phyloP scores from a whole-genome alignment of 2,113 vertebrate species.

The Datnioides undecimradiatus region DNA sequence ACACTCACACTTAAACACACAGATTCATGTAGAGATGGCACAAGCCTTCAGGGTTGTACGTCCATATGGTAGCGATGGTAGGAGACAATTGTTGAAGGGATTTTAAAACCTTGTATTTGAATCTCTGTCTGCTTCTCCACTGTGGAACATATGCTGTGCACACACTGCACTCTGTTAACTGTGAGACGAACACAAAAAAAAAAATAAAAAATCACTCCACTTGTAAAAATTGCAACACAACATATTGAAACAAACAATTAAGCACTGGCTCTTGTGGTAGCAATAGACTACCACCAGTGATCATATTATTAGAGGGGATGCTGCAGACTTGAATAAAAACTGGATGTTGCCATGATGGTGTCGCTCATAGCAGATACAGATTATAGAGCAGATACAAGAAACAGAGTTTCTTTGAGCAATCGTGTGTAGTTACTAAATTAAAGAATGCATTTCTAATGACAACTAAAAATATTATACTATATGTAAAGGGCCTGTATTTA shows the following conservation, averaged over 20 bases:
- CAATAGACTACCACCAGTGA: not conserved
- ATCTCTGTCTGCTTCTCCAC: constrained; percentile 14
- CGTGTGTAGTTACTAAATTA: too few relatives aligned
- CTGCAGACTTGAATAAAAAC: not conserved
- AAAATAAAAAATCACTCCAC: not conserved
- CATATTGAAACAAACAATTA: not conserved
- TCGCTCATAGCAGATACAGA: too few relatives aligned
- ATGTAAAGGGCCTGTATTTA: too few relatives aligned
- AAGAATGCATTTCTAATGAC: too few relatives aligned
- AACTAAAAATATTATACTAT: too few relatives aligned
- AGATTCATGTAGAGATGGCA: constrained; percentile 3
- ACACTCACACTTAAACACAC: not conserved
- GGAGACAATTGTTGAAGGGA: constrained; percentile 37
- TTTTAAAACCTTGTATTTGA: constrained; percentile 7
- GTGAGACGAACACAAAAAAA: not conserved
- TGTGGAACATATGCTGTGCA: constrained; percentile 36
- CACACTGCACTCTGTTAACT: not conserved
- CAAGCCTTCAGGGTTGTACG: constrained; percentile 30
- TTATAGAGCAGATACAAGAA: too few relatives aligned
- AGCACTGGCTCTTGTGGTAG: not conserved
- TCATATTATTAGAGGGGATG: not conserved
- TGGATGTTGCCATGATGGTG: not conserved
- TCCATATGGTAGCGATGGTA: constrained; percentile 38
- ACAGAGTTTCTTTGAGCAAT: too few relatives aligned
- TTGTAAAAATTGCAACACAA: not conserved